These are phyloP conservation scores for Periophthalmodon schlosseri DNA, from an alignment of 2,113 vertebrate genomes.

Conservation along the genomic window DNA sequence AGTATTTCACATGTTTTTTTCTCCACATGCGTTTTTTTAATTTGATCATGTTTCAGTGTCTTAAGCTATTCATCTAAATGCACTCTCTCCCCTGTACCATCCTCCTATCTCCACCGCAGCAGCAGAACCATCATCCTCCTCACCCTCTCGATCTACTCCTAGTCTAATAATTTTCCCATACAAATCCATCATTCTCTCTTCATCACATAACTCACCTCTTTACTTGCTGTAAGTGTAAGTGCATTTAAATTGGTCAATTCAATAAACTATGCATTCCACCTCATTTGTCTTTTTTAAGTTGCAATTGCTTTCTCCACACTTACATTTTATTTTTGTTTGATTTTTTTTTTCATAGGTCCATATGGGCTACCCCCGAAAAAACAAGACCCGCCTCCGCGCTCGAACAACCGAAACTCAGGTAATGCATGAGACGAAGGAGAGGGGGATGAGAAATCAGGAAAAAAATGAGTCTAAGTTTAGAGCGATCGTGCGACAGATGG, in stretches of 20 bases:
- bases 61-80: not conserved
- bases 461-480: not conserved
- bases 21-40: not conserved
- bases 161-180: not conserved
- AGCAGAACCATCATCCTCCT: too few relatives aligned
- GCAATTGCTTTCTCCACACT: not conserved
- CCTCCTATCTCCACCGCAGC: too few relatives aligned
- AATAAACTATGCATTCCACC: too few relatives aligned
- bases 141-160: not conserved
- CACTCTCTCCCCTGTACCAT: not conserved
- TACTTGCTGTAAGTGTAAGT: too few relatives aligned
- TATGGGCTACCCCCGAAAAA: slow-evolving; percentile 79
- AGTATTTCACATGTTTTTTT: not conserved
- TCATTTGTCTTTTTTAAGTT: too few relatives aligned
- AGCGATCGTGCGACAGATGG: slow-evolving; percentile 68
- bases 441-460: slow-evolving; percentile 40
- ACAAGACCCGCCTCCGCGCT: slow-evolving; percentile 71
- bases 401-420: slow-evolving; percentile 79
- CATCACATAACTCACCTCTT: too few relatives aligned
- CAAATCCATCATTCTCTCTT: too few relatives aligned
- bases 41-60: not conserved
- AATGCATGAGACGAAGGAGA: slow-evolving; percentile 31
- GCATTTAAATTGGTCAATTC: too few relatives aligned
- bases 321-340: slow-evolving; percentile 21
- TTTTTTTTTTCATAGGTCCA: slow-evolving; percentile 59